Percentiles rank a stretch among this genome's conserved stretches.
Evolutionary conservation across 1,140 invertebrate genomes (phyloP).

Genomic region (Aradophagus sp.): DNA sequence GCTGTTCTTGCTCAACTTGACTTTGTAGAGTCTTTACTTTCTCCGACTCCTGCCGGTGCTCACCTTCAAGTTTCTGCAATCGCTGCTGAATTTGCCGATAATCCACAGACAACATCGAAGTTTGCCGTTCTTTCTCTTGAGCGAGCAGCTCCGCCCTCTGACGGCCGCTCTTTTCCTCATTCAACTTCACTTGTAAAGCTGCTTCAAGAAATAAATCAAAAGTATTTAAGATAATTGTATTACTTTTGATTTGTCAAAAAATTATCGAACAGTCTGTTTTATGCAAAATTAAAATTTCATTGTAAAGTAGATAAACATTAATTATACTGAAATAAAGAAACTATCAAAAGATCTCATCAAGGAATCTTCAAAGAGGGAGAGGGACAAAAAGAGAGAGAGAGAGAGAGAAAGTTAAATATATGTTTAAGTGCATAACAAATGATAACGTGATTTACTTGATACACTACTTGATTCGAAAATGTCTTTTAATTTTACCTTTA

Average conservation of each 20-base stretch:
- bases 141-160: constrained; percentile 88
- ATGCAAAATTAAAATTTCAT: too few relatives aligned
- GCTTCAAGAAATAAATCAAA: constrained; percentile 43
- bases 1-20: constrained; percentile 92
- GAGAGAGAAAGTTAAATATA: too few relatives aligned
- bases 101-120: constrained; percentile 95
- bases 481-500: constrained; percentile 71
- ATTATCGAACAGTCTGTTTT: too few relatives aligned
- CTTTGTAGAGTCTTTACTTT: constrained; percentile 88
- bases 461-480: too few relatives aligned
- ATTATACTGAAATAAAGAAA: too few relatives aligned
- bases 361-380: too few relatives aligned
- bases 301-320: too few relatives aligned
- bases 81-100: constrained; percentile 93
- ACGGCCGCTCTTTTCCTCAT: constrained; percentile 89
- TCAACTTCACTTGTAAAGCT: constrained; percentile 93
- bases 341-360: too few relatives aligned
- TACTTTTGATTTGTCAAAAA: too few relatives aligned
- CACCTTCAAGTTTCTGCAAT: constrained; percentile 91
- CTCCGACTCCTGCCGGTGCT: constrained; percentile 90
- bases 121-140: constrained; percentile 94
- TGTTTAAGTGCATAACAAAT: too few relatives aligned
- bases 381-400: too few relatives aligned
- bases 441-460: too few relatives aligned
- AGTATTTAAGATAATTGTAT: neutral